These are phyloP conservation scores for Ellobium chinense DNA, from an alignment of 2,888 invertebrate species.

Conservation along the genomic window DNA sequence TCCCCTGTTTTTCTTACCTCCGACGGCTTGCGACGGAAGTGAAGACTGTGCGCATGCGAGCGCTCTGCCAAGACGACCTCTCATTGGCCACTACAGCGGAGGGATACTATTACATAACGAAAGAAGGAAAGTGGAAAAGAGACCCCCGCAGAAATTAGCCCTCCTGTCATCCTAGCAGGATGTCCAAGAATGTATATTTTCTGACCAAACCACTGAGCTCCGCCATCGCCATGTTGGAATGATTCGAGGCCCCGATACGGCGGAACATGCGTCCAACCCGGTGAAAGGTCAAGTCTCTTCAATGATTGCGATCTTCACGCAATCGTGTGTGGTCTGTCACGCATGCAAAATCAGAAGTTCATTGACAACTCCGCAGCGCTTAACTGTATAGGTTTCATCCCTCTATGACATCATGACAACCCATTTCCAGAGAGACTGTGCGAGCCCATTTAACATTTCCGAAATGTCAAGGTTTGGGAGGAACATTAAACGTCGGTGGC, in stretches of 20 bases:
- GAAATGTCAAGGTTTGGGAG: too few species aligned
- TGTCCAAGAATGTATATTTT: constrained; percentile 21
- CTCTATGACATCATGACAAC: too few species aligned
- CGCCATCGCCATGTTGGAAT: background rate
- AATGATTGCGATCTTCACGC: constrained; percentile 18
- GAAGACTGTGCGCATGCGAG: background rate
- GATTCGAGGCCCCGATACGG: constrained; percentile 7
- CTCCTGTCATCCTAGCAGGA: constrained; percentile 7
- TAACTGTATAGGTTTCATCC: too few species aligned
- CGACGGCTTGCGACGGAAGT: background rate
- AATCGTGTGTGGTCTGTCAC: constrained; percentile 33
- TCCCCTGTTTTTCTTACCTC: constrained; percentile 18
- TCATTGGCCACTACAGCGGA: background rate
- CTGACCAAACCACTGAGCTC: background rate
- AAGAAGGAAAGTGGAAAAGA: background rate
- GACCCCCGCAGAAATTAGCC: background rate
- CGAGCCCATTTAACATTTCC: too few species aligned
- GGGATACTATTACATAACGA: constrained; percentile 21
- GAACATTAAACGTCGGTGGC: too few species aligned
- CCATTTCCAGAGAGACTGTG: too few species aligned
- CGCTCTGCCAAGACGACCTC: too few species aligned
- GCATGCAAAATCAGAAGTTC: too few species aligned
- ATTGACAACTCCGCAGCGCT: too few species aligned
- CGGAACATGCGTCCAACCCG: background rate
- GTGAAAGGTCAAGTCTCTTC: constrained; percentile 9